Evolutionary conservation across 2,113 vertebrate genomes (phyloP).

Genomic region (Colossoma macropomum): DNA sequence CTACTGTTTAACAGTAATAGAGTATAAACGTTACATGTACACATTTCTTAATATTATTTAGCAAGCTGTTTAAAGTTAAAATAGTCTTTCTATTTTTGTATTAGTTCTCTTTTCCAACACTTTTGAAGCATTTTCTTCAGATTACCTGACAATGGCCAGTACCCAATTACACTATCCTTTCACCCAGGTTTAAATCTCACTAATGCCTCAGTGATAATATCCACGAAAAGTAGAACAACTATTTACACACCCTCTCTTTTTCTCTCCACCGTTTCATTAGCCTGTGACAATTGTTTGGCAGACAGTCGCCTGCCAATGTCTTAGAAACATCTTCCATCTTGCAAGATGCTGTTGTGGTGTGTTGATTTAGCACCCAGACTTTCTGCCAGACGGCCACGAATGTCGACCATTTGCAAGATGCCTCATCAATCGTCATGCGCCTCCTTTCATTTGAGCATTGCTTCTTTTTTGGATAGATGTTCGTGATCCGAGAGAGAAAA

Average conservation of each 20-base stretch:
- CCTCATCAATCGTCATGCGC: neutral
- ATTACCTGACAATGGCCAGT: too few species aligned
- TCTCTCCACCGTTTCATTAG: neutral
- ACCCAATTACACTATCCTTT: too few species aligned
- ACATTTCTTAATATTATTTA: too few species aligned
- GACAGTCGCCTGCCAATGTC: neutral
- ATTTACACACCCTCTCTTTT: neutral
- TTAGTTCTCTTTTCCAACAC: too few species aligned
- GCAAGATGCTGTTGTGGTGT: conserved; percentile 27
- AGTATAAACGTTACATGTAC: too few species aligned
- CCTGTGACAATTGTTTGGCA: neutral
- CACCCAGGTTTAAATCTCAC: too few species aligned
- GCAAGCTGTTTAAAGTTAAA: too few species aligned
- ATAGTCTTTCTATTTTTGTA: too few species aligned
- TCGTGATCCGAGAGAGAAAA: neutral
- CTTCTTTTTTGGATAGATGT: neutral
- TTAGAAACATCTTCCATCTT: neutral
- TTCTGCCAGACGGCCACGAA: neutral
- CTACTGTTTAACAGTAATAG: too few species aligned
- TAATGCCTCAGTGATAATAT: neutral
- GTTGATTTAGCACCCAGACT: conserved; percentile 8
- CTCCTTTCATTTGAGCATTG: neutral
- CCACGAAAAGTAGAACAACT: neutral
- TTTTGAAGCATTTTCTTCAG: too few species aligned
- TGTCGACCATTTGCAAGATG: neutral